A percentile compares a stretch with the other conserved stretches of the same genome.
Evolutionary conservation across 2,113 vertebrate genomes (phyloP).

Genomic region (Camelus bactrianus): DNA sequence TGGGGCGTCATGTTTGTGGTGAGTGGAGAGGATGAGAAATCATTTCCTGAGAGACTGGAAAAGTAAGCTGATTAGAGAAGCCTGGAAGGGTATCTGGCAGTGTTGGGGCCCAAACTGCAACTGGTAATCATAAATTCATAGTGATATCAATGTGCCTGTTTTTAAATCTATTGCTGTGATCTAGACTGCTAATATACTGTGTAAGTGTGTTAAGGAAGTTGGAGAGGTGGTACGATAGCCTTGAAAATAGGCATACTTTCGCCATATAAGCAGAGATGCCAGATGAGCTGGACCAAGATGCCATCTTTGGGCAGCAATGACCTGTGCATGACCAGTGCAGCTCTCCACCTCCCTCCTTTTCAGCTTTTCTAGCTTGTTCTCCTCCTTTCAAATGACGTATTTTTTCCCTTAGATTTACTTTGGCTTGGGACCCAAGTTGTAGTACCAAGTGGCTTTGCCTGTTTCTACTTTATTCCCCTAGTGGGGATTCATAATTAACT

Average conservation of each 20-base stretch:
- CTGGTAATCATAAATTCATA: background rate
- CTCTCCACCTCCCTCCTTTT: background rate
- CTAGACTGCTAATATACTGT: background rate
- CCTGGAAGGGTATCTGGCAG: background rate
- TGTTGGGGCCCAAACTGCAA: background rate
- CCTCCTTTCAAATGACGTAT: background rate
- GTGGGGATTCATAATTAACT: constrained; percentile 53
- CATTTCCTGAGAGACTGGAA: background rate
- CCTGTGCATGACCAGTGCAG: too few species aligned
- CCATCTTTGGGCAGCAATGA: background rate
- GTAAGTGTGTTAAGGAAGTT: background rate
- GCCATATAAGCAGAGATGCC: background rate
- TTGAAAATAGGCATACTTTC: background rate
- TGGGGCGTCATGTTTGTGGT: background rate
- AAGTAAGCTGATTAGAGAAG: background rate
- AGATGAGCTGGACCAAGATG: background rate
- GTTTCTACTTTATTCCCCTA: constrained; percentile 34
- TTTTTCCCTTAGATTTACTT: background rate
- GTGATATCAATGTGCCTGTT: background rate
- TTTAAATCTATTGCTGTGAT: background rate
- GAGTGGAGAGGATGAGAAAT: background rate
- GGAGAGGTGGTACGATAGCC: background rate
- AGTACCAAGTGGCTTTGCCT: background rate
- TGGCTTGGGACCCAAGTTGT: background rate
- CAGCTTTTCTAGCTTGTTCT: background rate